These are phyloP conservation scores for Pachyrhynchus sulphureomaculatus DNA, from an alignment of 1,140 invertebrate species.

Conservation along the genomic window DNA sequence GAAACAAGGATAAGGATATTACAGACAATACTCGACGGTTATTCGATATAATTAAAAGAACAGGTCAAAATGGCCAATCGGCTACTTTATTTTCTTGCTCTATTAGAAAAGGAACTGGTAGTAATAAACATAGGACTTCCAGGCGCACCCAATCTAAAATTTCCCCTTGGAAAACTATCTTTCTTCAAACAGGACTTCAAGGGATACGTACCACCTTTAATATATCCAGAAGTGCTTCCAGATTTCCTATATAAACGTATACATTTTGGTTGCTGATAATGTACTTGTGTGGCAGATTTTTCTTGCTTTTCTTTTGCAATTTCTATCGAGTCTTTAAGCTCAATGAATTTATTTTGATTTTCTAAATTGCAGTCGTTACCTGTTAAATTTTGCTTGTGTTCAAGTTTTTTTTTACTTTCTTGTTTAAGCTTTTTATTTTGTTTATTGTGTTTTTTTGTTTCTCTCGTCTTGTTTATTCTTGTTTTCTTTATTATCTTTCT, in stretches of 20 bases:
- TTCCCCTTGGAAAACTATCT: conserved; percentile 25
- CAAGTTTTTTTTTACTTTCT: neutral
- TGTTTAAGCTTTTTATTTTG: neutral
- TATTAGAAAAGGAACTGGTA: conserved; percentile 24
- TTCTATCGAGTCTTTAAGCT: conserved; percentile 20
- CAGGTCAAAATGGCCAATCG: too few species aligned
- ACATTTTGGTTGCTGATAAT: conserved; percentile 41
- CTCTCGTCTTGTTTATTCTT: neutral
- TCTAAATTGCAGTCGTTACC: neutral
- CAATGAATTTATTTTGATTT: neutral
- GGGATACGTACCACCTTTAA: conserved; percentile 43
- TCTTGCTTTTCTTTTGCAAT: conserved; percentile 27
- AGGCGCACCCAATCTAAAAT: conserved; percentile 34
- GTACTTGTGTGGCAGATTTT: conserved; percentile 33
- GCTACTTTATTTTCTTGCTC: conserved; percentile 24
- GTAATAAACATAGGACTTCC: conserved; percentile 41
- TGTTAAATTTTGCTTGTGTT: neutral
- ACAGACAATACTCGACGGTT: too few species aligned
- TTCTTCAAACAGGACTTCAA: conserved; percentile 41
- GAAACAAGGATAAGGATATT: too few species aligned
- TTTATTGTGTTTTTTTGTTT: neutral
- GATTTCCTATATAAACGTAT: conserved; percentile 39
- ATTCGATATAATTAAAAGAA: too few species aligned
- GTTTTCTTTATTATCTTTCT: neutral
- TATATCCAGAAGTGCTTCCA: conserved; percentile 17